Conservation (phyloP, 2,113 vertebrate genomes). For the Sinocyclocheilus rhinocerous region DNA sequence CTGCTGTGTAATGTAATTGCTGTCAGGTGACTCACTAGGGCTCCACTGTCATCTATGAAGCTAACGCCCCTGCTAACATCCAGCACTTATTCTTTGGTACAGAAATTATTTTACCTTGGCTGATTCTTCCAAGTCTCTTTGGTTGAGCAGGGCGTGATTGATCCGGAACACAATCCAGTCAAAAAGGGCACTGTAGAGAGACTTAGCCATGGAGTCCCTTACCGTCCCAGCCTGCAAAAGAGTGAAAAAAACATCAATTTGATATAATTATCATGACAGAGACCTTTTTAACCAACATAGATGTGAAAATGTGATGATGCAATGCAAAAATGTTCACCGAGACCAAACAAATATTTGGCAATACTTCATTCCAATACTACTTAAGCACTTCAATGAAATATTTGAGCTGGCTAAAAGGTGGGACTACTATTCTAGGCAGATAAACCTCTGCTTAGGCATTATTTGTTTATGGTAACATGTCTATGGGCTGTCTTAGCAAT, state of each 20-base stretch:
- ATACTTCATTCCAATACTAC: not conserved
- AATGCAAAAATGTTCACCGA: not conserved
- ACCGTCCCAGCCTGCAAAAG: conserved; percentile 87
- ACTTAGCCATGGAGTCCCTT: conserved; percentile 97
- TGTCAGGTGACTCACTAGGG: not conserved
- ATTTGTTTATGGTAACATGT: not conserved
- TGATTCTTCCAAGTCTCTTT: conserved; percentile 88
- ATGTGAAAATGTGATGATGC: not conserved
- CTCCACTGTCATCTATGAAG: not conserved
- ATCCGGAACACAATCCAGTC: conserved; percentile 99
- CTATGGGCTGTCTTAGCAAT: not conserved
- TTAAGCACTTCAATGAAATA: not conserved
- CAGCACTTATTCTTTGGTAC: not conserved
- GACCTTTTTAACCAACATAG: not conserved
- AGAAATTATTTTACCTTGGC: conserved; percentile 80
- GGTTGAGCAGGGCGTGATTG: conserved; percentile 96
- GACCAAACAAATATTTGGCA: not conserved
- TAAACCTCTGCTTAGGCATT: not conserved
- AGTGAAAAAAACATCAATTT: conserved; percentile 18
- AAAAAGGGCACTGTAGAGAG: conserved; percentile 94
- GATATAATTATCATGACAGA: not conserved
- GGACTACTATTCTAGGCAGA: not conserved
- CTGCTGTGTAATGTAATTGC: conserved; percentile 10
- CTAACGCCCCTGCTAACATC: not conserved
- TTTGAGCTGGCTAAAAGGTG: not conserved